phyloP scores from a whole-genome alignment of 2,113 vertebrate species.

The Indicator maculatus region DNA sequence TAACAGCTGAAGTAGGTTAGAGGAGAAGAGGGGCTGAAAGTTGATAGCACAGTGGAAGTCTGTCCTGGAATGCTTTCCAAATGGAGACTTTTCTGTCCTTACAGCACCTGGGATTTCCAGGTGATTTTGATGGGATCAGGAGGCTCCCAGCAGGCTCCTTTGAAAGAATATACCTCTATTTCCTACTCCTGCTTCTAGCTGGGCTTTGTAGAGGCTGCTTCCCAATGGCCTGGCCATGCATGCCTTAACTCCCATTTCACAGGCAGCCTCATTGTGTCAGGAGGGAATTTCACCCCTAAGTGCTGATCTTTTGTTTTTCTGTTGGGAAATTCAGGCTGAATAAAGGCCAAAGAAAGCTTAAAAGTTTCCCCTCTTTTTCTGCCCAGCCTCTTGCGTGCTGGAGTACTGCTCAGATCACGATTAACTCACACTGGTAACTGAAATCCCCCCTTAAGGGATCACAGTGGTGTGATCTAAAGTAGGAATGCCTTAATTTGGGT shows the following conservation, averaged over 20 bases:
- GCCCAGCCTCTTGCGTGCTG: background rate
- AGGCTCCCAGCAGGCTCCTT: background rate
- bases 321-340: conserved; percentile 15
- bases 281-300: conserved; percentile 34
- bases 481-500: conserved; percentile 23
- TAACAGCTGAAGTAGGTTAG: background rate
- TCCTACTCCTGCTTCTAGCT: background rate
- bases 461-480: background rate
- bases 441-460: conserved; percentile 1
- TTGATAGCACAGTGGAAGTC: background rate
- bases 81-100: background rate
- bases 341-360: conserved; percentile 15
- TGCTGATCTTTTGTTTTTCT: conserved; percentile 15
- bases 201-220: background rate
- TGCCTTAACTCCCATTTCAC: background rate
- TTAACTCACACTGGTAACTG: background rate
- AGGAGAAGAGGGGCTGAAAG: background rate
- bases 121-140: background rate
- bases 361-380: conserved; percentile 18
- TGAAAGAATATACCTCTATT: background rate
- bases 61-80: background rate
- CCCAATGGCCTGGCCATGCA: background rate
- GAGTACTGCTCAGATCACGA: background rate
- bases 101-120: background rate
- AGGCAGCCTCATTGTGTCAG: background rate